Evolutionary conservation across 1,140 invertebrate genomes (phyloP), one percentile per base, ranked within the genome.

Genomic region (Anthonomus grandis): DNA sequence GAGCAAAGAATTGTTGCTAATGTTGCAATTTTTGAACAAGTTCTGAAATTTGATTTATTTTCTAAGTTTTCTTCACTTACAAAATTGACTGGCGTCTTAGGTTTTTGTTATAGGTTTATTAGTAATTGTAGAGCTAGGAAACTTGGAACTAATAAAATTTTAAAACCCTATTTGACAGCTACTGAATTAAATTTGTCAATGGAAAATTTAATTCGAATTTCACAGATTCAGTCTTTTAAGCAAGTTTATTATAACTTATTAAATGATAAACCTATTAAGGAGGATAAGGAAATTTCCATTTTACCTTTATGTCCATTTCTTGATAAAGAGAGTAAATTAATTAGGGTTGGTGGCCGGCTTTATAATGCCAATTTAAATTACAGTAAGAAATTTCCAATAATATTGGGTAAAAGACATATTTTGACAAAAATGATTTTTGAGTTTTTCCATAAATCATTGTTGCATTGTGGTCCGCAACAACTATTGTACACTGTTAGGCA

Each of bases 341-440:
- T n/a, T n/a, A 21, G 64, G 13, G 65, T 72, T 8, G 66, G 69
- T 17, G 66, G 69, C 19, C 49, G 68, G 48, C 38, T 68, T 3
- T 3, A 38, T 19, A 53, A 69, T n/a, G 39, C 63, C 9, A 27
- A 36, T 10, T 24, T 58, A 9, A 6, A 57, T 9, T 57, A 46
- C 39, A 39, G 60, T 15, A 46, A 56, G 24, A 66, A 68, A 47
- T 52, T 66, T 50, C 69, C 69, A 3, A 44, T 63, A 4, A 44
- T 70, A 2, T 41, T 73, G 27, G 64, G 68, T 17, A 48, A 23
- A 46, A 17, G 48, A 8, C 38, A 59, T 54, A 27, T 41, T 52
- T 21, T 70, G 4, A 57, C 65, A 13, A 25, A 38, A 31, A 41
- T 67, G 37, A 36, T 71, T 23, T 48, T 69, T 5, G 17, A 45